phyloP scores from a whole-genome alignment of 1,140 invertebrate species.

The Epicauta chinensis region DNA sequence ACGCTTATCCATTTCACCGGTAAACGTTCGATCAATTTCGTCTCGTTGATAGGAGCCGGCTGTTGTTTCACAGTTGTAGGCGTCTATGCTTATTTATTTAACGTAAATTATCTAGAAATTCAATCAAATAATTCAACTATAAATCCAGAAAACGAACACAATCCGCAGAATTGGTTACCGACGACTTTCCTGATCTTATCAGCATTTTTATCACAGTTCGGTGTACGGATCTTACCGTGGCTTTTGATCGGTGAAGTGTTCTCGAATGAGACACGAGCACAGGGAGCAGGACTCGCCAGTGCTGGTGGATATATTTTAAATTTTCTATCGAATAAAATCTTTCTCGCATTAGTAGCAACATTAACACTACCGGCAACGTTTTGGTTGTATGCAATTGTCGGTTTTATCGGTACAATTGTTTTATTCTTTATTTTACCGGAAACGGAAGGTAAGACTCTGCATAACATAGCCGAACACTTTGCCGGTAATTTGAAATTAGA shows the following conservation, averaged over 20 bases:
- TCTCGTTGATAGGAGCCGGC: constrained; percentile 56
- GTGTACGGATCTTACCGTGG: constrained; percentile 67
- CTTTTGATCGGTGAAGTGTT: constrained; percentile 67
- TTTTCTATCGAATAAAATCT: constrained; percentile 64
- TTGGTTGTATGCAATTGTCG: constrained; percentile 52
- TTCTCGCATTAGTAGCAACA: constrained; percentile 53
- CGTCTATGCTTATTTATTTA: constrained; percentile 42
- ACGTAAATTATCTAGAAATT: constrained; percentile 3
- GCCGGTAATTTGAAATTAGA: constrained; percentile 49
- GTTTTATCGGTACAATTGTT: constrained; percentile 53
- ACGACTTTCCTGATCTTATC: constrained; percentile 54
- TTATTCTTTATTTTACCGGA: constrained; percentile 60
- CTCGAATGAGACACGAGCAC: constrained; percentile 55
- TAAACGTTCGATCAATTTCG: constrained; percentile 57
- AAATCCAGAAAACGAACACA: not conserved
- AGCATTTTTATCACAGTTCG: constrained; percentile 60
- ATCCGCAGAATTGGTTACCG: constrained; percentile 58
- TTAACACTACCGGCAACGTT: constrained; percentile 61
- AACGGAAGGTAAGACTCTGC: constrained; percentile 72
- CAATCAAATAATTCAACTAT: not conserved
- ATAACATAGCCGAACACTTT: constrained; percentile 64
- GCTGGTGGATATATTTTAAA: constrained; percentile 64
- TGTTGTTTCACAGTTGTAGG: constrained; percentile 55
- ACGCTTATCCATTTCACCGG: constrained; percentile 60
- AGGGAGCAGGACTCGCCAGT: constrained; percentile 58